phyloP scores from a whole-genome alignment of 2,888 invertebrate genomes.

The Chrysodeixis includens region DNA sequence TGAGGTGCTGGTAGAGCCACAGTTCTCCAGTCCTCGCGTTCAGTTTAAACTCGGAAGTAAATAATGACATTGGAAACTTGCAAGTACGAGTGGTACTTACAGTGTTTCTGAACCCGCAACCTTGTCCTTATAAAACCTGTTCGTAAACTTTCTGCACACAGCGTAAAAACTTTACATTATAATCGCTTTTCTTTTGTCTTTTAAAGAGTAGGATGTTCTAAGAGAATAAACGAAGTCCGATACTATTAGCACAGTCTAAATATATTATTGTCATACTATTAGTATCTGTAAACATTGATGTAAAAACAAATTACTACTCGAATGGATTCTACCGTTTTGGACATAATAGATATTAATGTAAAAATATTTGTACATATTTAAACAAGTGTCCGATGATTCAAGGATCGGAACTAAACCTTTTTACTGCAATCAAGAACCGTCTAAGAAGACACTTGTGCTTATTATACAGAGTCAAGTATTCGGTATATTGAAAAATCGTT shows the following conservation, averaged over 20 bases:
- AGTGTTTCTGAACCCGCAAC: constrained; percentile 4
- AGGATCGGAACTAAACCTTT: neutral
- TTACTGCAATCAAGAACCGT: neutral
- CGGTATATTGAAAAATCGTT: no score
- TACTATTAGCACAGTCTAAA: no score
- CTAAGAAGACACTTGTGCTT: neutral
- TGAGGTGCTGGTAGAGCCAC: no score
- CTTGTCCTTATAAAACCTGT: neutral
- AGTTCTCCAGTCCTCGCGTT: no score
- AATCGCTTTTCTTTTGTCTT: neutral
- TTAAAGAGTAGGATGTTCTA: no score
- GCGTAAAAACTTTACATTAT: neutral
- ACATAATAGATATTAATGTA: no score
- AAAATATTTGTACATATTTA: no score
- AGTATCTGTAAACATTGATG: no score
- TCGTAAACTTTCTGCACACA: neutral
- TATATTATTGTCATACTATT: no score
- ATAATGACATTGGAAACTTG: neutral
- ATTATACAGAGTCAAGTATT: neutral
- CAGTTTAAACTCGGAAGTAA: neutral
- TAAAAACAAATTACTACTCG: no score
- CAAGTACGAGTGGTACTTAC: neutral
- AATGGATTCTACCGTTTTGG: no score
- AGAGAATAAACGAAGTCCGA: no score
- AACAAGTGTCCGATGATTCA: neutral